Evolutionary conservation across 2,888 invertebrate genomes (phyloP), one percentile per base, ranked within the genome.

Genomic region (Xestia sexstrigata): DNA sequence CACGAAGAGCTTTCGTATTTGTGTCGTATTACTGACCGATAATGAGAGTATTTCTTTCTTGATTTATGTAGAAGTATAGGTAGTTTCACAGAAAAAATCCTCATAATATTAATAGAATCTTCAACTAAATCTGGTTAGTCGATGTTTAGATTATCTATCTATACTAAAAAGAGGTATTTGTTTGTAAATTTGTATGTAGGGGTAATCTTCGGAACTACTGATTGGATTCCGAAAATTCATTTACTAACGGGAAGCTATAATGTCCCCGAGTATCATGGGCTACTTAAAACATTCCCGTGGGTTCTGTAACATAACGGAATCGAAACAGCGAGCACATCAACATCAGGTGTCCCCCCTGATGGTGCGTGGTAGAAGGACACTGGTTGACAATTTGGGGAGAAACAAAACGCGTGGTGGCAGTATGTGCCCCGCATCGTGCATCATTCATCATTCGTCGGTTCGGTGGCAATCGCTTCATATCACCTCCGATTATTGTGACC

Each of bases 391-490:
- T 30, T 45, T 20, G 30, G 15, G 35, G 60, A 30, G 23, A 45
- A 62, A 74, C n/a, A 30, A 39, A n/a, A 30, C 6, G 13, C 9
- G 17, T 30, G 2, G 8, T 52, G 26, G 39, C 0, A 42, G 8
- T 39, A 35, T 49, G 6, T 20, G 15, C 8, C 39, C 49, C 26
- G 35, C 9, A 63, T 30, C 45, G 67, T 26, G 47, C 20, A 68
- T 74, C 26, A 74, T 80, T 62, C 55, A 67, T 58, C 47, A 70
- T 42, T 42, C 35, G 26, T 1, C 26, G 26, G 58, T 58, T 42
- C 49, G 30, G 67, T 70, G 26, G 60, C 74, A 74, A 70, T 70
- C 70, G n/a, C 39, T 74, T 75, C 26, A 47, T 80, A 70, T 75
- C 80, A 42, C 70, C 39, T 62, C 17, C 55, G 47, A 80, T 70